A percentile compares a stretch with the other conserved stretches of the same genome.
Conservation (phyloP, 2,888 invertebrate species). For the Sminthurides aquaticus region DNA sequence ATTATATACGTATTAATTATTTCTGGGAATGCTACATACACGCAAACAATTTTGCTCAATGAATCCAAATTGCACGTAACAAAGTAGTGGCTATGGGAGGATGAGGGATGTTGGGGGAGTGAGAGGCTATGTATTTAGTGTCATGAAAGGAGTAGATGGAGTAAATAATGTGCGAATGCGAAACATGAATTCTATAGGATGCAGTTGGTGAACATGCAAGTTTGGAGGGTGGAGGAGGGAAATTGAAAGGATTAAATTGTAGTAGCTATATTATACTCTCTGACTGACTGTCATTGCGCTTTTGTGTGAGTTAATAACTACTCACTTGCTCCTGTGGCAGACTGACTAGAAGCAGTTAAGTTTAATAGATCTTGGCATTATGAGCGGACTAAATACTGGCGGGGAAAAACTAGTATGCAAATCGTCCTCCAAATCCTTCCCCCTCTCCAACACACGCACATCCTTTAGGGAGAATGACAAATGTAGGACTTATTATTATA, state of each 20-base stretch:
- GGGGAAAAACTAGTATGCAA: background rate
- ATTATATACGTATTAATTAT: conserved; percentile 1
- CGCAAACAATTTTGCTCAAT: background rate
- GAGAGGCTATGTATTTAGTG: background rate
- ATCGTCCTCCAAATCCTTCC: background rate
- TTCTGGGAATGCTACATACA: background rate
- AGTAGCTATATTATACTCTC: too few relatives aligned
- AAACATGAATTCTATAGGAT: too few relatives aligned
- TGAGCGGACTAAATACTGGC: background rate
- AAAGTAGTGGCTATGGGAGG: background rate
- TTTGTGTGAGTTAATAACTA: too few relatives aligned
- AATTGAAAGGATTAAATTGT: too few relatives aligned
- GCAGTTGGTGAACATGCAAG: too few relatives aligned
- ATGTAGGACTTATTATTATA: background rate
- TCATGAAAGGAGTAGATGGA: background rate
- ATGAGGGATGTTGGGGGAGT: background rate
- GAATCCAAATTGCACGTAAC: background rate
- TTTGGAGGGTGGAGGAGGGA: too few relatives aligned
- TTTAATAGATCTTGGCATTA: background rate
- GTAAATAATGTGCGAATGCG: background rate
- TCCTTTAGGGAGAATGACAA: background rate
- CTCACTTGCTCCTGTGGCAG: too few relatives aligned
- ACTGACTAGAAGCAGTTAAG: too few relatives aligned
- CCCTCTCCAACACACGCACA: background rate
- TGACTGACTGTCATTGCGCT: too few relatives aligned